These are phyloP conservation scores for Andricus quercusramuli DNA, from an alignment of 2,888 invertebrate species.

Conservation along the genomic window DNA sequence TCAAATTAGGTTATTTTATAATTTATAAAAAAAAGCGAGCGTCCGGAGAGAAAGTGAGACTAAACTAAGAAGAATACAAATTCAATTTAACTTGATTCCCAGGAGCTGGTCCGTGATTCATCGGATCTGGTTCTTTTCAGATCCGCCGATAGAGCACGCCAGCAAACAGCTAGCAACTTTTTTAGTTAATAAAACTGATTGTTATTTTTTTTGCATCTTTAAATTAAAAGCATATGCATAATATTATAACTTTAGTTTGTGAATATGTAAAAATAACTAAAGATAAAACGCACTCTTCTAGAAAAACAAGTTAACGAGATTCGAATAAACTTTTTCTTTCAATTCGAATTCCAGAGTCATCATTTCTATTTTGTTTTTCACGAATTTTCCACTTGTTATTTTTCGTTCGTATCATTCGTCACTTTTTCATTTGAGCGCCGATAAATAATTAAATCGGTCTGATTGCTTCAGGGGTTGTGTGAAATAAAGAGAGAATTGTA, in stretches of 20 bases:
- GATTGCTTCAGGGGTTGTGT: slow-evolving; percentile 24
- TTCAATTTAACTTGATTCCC: slow-evolving; percentile 27
- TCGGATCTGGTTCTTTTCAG: slow-evolving; percentile 30
- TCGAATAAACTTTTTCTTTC: neutral
- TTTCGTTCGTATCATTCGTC: neutral
- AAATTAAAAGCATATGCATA: neutral
- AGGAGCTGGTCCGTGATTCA: slow-evolving; percentile 21
- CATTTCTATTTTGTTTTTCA: slow-evolving; percentile 5
- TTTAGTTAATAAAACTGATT: neutral
- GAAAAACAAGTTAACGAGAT: neutral
- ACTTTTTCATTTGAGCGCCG: slow-evolving; percentile 16
- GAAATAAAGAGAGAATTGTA: slow-evolving; percentile 25
- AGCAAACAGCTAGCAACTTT: neutral
- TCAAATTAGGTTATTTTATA: neutral
- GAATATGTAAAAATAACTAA: neutral
- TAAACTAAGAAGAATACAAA: slow-evolving; percentile 31
- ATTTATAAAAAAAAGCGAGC: neutral
- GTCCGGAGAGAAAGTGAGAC: slow-evolving; percentile 31
- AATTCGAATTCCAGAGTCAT: slow-evolving; percentile 1
- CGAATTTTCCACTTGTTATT: neutral
- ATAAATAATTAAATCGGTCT: slow-evolving; percentile 24
- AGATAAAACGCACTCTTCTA: neutral
- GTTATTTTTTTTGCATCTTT: neutral
- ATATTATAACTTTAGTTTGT: too few relatives aligned
- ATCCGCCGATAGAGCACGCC: slow-evolving; percentile 17